Evolutionary conservation across 2,888 invertebrate species (phyloP), one percentile per base, ranked within the genome.

Genomic region (Callinectes sapidus): DNA sequence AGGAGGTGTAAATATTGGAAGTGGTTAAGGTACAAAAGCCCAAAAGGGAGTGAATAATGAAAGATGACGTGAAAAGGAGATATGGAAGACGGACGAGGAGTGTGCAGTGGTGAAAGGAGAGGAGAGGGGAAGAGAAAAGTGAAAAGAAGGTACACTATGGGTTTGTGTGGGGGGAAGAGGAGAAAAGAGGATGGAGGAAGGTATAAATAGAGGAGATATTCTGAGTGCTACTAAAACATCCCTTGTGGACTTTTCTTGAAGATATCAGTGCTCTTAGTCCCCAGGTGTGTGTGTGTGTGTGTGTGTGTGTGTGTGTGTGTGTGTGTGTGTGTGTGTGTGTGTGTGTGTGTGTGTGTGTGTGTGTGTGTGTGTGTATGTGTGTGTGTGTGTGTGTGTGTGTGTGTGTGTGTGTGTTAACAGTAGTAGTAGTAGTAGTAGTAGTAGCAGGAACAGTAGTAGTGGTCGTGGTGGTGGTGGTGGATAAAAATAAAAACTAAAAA

Each of bases 271-370:
- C 61, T 61, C 61, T 61, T 23, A 61, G 61, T 61, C 3, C 18
- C 61, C 61, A 23, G 23, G 61, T 81, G 81, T 81, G 81, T 81
- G 81, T 81, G 81, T 32, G 81, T 18, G 14, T 32, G 81, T 71
- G n/a, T 81, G 81, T 81, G 81, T 81, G 81, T 81, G 81, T 32
- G 81, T 18, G 14, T 32, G 81, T 71, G n/a, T 81, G 81, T 81
- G 77, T 77, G 77, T 77, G 77, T 28, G 77, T 14, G 13, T 28
- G 77, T 71, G 23, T 77, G n/a, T n/a, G n/a, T n/a, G n/a, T n/a
- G 81, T 32, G 81, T 18, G 14, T 32, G 81, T 71, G n/a, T 81
- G 81, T 81, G 81, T 81, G 81, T 81, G 81, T 32, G 81, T 18
- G 14, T 32, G 81, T 71, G n/a, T 81, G 81, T 81, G 61, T 81